Conservation (phyloP, 2,113 vertebrate genomes). For the Haplochromis burtoni region DNA sequence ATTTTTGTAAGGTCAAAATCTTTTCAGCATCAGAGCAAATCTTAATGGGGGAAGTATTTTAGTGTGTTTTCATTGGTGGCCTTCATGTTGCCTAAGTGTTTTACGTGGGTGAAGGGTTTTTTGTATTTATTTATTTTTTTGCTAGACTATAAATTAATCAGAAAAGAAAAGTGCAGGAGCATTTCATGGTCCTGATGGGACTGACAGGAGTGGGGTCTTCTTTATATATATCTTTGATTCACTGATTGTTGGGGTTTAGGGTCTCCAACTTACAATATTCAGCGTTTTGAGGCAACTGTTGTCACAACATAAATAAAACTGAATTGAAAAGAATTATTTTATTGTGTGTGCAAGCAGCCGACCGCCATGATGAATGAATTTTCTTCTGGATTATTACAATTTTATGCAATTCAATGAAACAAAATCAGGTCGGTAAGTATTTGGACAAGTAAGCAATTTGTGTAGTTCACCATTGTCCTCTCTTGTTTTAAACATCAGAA, state of each 20-base stretch:
- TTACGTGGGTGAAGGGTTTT: rapidly evolving
- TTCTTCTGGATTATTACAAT: not conserved
- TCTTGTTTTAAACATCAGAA: not conserved
- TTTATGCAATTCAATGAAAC: not conserved
- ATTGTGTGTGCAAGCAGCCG: not conserved
- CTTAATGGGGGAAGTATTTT: not conserved
- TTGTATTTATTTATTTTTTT: not conserved
- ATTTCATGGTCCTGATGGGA: not conserved
- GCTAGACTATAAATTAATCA: not conserved
- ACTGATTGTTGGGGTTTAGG: not conserved
- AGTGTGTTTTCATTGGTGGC: not conserved
- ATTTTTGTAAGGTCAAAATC: not conserved
- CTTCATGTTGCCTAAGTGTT: not conserved
- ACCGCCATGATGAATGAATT: not conserved
- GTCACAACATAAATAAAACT: not conserved
- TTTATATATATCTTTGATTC: not conserved
- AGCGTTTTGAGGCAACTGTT: not conserved
- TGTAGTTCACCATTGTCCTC: not conserved
- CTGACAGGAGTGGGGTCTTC: not conserved
- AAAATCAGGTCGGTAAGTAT: not conserved
- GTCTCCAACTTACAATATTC: not conserved
- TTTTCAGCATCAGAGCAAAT: not conserved
- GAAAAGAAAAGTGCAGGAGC: not conserved
- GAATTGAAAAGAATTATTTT: not conserved
- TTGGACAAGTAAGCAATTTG: not conserved